A percentile compares a stretch with the other conserved stretches of the same genome.
Conservation (phyloP, 2,888 invertebrate genomes). For the Drosophila siamana region DNA sequence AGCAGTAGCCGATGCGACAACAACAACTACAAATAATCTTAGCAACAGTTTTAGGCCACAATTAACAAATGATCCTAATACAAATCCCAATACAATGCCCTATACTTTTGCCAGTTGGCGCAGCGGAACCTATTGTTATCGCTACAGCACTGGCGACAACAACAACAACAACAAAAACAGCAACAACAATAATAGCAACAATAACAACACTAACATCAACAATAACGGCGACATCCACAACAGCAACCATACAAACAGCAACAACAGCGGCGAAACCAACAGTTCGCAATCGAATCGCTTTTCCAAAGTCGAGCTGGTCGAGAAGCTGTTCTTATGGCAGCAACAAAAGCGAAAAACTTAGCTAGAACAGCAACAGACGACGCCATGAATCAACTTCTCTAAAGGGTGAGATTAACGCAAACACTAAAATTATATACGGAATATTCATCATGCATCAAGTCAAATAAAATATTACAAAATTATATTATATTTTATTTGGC, state of each 20-base stretch:
- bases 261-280: conserved; percentile 28
- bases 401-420: conserved; percentile 55
- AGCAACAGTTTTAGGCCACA: conserved; percentile 56
- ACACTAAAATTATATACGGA: neutral
- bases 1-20: conserved; percentile 39
- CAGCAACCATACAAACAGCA: conserved; percentile 42
- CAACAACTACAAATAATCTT: conserved; percentile 50
- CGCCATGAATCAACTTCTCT: conserved; percentile 51
- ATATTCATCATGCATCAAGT: neutral
- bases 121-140: conserved; percentile 71
- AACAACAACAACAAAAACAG: conserved; percentile 28
- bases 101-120: conserved; percentile 76
- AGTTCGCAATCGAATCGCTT: conserved; percentile 46
- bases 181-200: conserved; percentile 24
- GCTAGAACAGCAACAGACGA: conserved; percentile 37
- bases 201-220: conserved; percentile 20
- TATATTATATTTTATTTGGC: conserved; percentile 8
- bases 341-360: conserved; percentile 74
- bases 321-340: conserved; percentile 71
- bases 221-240: conserved; percentile 35
- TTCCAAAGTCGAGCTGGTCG: conserved; percentile 74
- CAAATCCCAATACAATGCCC: conserved; percentile 57
- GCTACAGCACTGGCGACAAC: conserved; percentile 49
- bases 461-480: conserved; percentile 12
- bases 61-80: conserved; percentile 57